Conservation (phyloP, 2,113 vertebrate genomes). For the Vidua chalybeata region DNA sequence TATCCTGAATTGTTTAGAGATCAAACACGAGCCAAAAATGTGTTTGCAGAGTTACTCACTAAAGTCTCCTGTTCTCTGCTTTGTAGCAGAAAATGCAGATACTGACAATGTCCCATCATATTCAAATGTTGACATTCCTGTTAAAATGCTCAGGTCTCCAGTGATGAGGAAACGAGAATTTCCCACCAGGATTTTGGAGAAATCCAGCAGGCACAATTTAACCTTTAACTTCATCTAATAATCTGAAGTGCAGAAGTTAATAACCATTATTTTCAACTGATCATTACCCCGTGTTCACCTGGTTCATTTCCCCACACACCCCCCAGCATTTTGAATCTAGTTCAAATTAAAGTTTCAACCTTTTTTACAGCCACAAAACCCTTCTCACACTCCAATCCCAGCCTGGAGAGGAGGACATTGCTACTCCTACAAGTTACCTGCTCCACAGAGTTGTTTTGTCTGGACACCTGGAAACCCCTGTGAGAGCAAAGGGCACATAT, state of each 20-base stretch:
- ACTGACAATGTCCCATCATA: rapidly evolving
- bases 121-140: not conserved
- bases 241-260: not conserved
- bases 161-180: not conserved
- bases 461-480: conserved; percentile 5
- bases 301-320: too few species aligned
- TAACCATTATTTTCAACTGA: not conserved
- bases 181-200: not conserved
- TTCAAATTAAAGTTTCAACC: not conserved
- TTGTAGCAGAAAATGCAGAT: not conserved
- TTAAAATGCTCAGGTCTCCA: not conserved
- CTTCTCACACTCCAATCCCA: not conserved
- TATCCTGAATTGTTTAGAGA: not conserved
- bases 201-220: rapidly evolving
- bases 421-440: not conserved
- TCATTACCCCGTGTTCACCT: not conserved
- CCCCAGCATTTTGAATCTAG: not conserved
- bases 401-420: not conserved
- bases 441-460: not conserved
- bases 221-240: not conserved
- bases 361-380: not conserved
- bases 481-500: not conserved
- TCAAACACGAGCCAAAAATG: not conserved
- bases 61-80: not conserved
- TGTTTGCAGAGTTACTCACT: not conserved